These are phyloP conservation scores for Neopelma chrysocephalum DNA, from an alignment of 2,797 vertebrate genomes.

Conservation along the genomic window DNA sequence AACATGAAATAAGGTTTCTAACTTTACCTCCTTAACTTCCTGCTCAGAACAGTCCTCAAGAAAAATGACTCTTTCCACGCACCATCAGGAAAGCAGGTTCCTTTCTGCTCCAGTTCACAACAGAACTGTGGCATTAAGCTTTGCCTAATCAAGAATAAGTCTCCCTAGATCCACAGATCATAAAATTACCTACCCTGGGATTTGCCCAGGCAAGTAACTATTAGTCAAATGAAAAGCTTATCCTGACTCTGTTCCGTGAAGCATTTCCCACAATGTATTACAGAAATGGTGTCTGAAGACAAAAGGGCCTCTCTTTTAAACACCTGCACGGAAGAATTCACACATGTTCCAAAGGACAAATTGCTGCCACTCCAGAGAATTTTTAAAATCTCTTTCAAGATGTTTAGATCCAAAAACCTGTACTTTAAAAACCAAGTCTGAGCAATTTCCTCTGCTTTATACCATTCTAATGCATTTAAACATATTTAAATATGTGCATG, in stretches of 20 bases:
- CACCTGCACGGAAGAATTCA: not conserved
- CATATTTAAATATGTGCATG: not conserved
- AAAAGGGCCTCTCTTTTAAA: not conserved
- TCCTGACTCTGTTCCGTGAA: conserved; percentile 22
- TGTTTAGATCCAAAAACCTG: not conserved
- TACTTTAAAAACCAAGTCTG: not conserved
- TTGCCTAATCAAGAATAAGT: conserved; percentile 44
- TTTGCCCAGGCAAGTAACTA: conserved; percentile 31
- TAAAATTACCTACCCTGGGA: conserved; percentile 33
- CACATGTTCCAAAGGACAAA: not conserved
- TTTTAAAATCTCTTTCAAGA: not conserved
- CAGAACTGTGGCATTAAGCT: not conserved
- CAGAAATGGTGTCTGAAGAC: not conserved
- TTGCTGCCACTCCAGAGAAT: not conserved
- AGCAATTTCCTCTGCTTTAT: not conserved
- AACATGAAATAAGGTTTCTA: not conserved
- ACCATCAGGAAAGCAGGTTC: not conserved
- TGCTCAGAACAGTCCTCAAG: not conserved
- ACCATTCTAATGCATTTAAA: not conserved
- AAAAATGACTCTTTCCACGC: not conserved
- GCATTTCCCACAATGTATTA: not conserved
- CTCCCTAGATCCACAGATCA: conserved; percentile 37
- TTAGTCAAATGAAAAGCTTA: conserved; percentile 43
- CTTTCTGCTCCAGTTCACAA: not conserved
- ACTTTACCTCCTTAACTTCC: not conserved